Evolutionary conservation across 2,888 invertebrate species (phyloP).

Genomic region (Palloptera scutellata): DNA sequence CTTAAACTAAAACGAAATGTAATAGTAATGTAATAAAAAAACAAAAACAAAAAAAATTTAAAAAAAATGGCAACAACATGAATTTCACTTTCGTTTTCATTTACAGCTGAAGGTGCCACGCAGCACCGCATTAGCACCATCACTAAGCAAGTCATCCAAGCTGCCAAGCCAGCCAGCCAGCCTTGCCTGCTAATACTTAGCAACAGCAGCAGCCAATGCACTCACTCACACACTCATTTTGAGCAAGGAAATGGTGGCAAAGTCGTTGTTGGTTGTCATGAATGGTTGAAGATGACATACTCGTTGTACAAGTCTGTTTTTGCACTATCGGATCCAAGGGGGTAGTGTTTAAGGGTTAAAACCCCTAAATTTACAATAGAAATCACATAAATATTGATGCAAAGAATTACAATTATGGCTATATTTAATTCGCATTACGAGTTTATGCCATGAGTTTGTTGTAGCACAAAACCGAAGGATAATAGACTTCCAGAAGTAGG

Average conservation of each 20-base stretch:
- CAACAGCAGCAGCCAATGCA: conserved; percentile 20
- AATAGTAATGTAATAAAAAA: conserved; percentile 33
- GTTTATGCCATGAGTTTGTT: too few relatives aligned
- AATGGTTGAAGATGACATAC: conserved; percentile 14
- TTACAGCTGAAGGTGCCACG: conserved; percentile 26
- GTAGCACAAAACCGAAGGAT: too few relatives aligned
- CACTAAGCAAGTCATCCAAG: too few relatives aligned
- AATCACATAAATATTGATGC: too few relatives aligned
- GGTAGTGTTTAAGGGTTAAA: too few relatives aligned
- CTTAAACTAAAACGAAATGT: conserved; percentile 9
- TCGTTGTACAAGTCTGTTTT: conserved; percentile 4
- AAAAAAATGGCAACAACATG: conserved; percentile 18
- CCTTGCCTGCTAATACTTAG: too few relatives aligned
- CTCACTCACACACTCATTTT: not conserved
- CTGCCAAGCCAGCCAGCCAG: too few relatives aligned
- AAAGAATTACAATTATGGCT: too few relatives aligned
- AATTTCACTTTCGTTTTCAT: conserved; percentile 57
- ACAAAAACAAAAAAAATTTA: conserved; percentile 24
- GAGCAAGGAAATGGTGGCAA: conserved; percentile 23
- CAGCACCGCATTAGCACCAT: too few relatives aligned
- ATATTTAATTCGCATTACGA: too few relatives aligned
- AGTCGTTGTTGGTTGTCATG: conserved; percentile 20
- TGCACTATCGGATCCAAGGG: not conserved
- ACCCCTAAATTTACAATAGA: too few relatives aligned
- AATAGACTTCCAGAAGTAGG: too few relatives aligned